These are phyloP conservation scores for Orthonevra nobilis DNA, from an alignment of 2,888 invertebrate genomes.

Conservation along the genomic window DNA sequence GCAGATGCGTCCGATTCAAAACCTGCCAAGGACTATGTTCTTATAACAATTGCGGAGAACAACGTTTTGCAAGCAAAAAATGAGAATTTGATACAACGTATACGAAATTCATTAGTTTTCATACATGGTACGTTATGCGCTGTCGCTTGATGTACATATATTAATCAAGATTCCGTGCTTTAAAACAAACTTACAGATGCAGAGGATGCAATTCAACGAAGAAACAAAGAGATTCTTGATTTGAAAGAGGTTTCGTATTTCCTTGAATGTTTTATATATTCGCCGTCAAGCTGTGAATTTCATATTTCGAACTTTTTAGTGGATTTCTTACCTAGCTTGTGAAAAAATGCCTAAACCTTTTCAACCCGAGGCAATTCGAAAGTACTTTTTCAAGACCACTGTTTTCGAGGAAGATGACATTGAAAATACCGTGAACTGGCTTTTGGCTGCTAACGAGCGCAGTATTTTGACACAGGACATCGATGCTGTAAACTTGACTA, in stretches of 20 bases:
- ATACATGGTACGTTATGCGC: constrained; percentile 73
- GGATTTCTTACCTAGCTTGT: constrained; percentile 74
- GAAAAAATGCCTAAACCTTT: constrained; percentile 75
- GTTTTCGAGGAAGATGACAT: constrained; percentile 70
- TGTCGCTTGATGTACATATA: no score
- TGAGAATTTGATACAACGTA: constrained; percentile 51
- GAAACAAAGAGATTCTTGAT: constrained; percentile 13
- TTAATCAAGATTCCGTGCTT: neutral
- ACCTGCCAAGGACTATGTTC: constrained; percentile 43
- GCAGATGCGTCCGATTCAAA: neutral
- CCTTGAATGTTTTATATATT: no score
- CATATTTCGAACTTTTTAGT: constrained; percentile 53
- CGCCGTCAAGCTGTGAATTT: neutral
- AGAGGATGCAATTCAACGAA: constrained; percentile 30
- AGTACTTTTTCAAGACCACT: constrained; percentile 72
- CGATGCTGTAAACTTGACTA: constrained; percentile 72
- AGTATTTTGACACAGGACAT: constrained; percentile 75
- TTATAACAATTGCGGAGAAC: constrained; percentile 73
- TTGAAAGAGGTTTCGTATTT: constrained; percentile 38
- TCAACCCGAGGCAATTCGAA: constrained; percentile 73
- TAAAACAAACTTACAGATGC: constrained; percentile 60
- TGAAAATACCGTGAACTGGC: constrained; percentile 73
- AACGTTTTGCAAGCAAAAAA: constrained; percentile 27
- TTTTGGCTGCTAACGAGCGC: constrained; percentile 74
- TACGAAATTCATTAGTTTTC: constrained; percentile 67